Percentiles rank a stretch among this genome's conserved stretches.
Evolutionary conservation across 2,113 vertebrate species (phyloP).

Genomic region (Centropus unirufus): DNA sequence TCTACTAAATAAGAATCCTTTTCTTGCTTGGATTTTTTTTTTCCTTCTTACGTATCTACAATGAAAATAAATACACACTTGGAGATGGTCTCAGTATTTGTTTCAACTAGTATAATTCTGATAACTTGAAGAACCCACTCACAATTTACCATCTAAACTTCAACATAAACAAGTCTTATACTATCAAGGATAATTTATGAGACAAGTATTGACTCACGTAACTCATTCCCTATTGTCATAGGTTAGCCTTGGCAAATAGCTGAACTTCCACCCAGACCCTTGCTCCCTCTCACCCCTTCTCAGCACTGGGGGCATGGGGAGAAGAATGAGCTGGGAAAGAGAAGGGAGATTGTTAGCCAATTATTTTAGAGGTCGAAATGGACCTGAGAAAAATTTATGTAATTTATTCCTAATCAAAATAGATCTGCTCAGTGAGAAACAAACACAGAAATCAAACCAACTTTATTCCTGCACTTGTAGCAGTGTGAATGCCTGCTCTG

Average conservation of each 20-base stretch:
- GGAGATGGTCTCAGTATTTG: neutral
- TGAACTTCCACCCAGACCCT: accelerated
- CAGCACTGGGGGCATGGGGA: accelerated
- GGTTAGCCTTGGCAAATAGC: neutral
- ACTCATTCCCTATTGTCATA: neutral
- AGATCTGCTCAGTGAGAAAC: neutral
- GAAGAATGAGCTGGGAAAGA: neutral
- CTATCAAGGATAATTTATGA: neutral
- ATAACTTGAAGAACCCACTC: neutral
- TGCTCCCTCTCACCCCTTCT: accelerated
- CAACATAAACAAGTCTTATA: neutral
- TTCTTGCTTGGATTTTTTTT: neutral
- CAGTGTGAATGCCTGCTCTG: neutral
- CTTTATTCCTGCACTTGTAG: neutral
- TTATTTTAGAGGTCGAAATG: neutral
- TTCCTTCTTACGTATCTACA: neutral
- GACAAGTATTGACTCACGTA: neutral
- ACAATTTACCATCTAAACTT: neutral
- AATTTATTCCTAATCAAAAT: neutral
- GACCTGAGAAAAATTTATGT: neutral
- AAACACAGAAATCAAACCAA: neutral
- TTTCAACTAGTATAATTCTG: neutral
- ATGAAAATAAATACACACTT: neutral
- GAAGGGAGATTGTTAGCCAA: neutral
- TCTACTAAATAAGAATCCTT: neutral